Evolutionary conservation across 2,797 vertebrate species (phyloP).

Genomic region (Pelodytes ibericus): DNA sequence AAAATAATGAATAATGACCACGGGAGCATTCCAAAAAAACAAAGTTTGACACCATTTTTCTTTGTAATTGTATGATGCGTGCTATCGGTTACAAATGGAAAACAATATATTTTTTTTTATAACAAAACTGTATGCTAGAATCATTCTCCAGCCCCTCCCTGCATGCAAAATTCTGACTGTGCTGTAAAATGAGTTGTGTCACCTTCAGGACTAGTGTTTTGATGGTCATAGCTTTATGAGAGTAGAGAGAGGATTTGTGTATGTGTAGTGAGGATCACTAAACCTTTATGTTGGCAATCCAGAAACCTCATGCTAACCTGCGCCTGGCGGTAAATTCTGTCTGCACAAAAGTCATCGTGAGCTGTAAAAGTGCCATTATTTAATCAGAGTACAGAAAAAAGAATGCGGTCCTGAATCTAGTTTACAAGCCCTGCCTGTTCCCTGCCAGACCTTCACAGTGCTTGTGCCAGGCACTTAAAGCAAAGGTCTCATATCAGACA

Average conservation of each 20-base stretch:
- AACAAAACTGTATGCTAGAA: slow-evolving; percentile 23
- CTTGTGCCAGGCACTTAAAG: slow-evolving; percentile 28
- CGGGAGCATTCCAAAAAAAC: slow-evolving; percentile 30
- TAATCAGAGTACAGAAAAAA: slow-evolving; percentile 46
- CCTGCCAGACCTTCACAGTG: slow-evolving; percentile 26
- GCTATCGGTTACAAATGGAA: slow-evolving; percentile 46
- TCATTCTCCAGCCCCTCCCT: slow-evolving; percentile 21
- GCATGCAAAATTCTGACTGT: slow-evolving; percentile 31
- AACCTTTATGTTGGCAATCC: slow-evolving; percentile 55
- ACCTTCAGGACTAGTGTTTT: slow-evolving; percentile 47
- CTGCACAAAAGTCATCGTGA: slow-evolving; percentile 50
- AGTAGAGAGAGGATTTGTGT: slow-evolving; percentile 45
- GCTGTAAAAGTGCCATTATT: slow-evolving; percentile 54
- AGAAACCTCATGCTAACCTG: slow-evolving; percentile 49
- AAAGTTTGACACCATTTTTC: slow-evolving; percentile 34
- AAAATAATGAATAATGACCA: slow-evolving; percentile 45
- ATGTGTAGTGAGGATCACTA: slow-evolving; percentile 51
- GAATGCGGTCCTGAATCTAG: slow-evolving; percentile 39
- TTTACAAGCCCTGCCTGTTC: slow-evolving; percentile 46
- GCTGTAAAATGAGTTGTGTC: slow-evolving; percentile 44
- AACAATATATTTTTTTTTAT: slow-evolving; percentile 50
- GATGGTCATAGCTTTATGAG: slow-evolving; percentile 47
- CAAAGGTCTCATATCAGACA: slow-evolving; percentile 33
- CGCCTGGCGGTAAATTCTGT: slow-evolving; percentile 48
- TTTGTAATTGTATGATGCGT: slow-evolving; percentile 38